A percentile compares a stretch with the other conserved stretches of the same genome.
Conservation (phyloP, 2,888 invertebrate genomes). For the Syritta pipiens region DNA sequence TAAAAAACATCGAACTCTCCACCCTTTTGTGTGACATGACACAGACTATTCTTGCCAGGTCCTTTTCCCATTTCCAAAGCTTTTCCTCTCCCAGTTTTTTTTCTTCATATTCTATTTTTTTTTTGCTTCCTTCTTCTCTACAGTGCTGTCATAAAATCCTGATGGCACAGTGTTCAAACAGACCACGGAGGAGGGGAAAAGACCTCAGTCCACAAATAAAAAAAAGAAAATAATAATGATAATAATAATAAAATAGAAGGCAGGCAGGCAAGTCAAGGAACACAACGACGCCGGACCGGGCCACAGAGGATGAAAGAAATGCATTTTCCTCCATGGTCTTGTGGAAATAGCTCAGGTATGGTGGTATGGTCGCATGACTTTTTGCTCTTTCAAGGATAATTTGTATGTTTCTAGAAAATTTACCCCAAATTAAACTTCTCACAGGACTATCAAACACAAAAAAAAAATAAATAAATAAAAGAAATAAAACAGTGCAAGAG, state of each 20-base stretch:
- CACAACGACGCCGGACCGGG: background rate
- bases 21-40: slow-evolving; percentile 45
- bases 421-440: slow-evolving; percentile 62
- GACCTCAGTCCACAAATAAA: slow-evolving; percentile 34
- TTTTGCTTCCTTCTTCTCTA: background rate
- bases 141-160: slow-evolving; percentile 60
- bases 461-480: background rate
- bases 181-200: slow-evolving; percentile 58
- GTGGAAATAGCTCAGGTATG: slow-evolving; percentile 49
- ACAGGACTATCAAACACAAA: slow-evolving; percentile 18
- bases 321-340: slow-evolving; percentile 45
- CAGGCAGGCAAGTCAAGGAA: slow-evolving; percentile 21
- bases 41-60: slow-evolving; percentile 56
- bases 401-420: slow-evolving; percentile 63
- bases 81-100: too few relatives aligned
- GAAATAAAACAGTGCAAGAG: background rate
- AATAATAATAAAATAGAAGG: slow-evolving; percentile 63
- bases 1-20: slow-evolving; percentile 61
- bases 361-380: slow-evolving; percentile 2
- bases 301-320: slow-evolving; percentile 15
- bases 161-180: slow-evolving; percentile 57
- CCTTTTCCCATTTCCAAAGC: background rate
- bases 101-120: background rate
- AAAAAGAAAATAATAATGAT: slow-evolving; percentile 23
- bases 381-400: slow-evolving; percentile 43